Base-by-base conservation (phyloP, 2,888 invertebrate genomes). In the Hirtodrosophila duncani region DNA sequence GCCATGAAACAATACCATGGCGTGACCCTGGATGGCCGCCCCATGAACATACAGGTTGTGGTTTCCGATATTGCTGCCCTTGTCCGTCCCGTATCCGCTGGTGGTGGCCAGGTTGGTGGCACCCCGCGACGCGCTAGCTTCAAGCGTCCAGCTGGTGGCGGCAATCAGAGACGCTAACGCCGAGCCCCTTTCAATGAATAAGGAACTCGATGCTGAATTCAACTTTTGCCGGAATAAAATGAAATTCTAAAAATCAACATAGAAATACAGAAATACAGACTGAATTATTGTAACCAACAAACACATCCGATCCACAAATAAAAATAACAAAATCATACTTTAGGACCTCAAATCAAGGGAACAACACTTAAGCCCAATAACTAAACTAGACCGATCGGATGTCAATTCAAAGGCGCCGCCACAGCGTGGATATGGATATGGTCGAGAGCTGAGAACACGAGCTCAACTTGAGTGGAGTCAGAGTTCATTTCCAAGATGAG, bases 1-100 rank as follows among this genome's bases (percentile, higher is more conserved):
- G 96, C 98, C 7, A 93, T 98, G 92, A 97, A 97, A 88, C 97
- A 98, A 85, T 99, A 99, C 86, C 97, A 99, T 88, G 97, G 97
- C 67, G 97, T 99, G 31, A 98, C 98, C 18, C 89, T 99, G 45
- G 98, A 99, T 89, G 98, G 98, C 85, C 91, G 97, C 53, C 94
- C 97, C 31, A 98, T 98, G 98, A 96, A 94, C 79, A 97, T 98
- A 71, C 94, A 96, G 86, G 88, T 97, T 65, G 94, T 96, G 17
- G 94, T 94, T 50, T 94, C 95, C 31, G 96, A 96, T 87, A 91
- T 94, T 38, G 91, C 91, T 48, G 89, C 89, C 1, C 49, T 85
- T 13, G 74, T 79, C 8, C 74, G 81, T 33, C 72, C 78, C 34
- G 59, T 80, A 9, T 56, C 65, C 8, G 45, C 64, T n/a, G 59